Conservation (phyloP, 2,797 vertebrate species). For the Capromys pilorides region DNA sequence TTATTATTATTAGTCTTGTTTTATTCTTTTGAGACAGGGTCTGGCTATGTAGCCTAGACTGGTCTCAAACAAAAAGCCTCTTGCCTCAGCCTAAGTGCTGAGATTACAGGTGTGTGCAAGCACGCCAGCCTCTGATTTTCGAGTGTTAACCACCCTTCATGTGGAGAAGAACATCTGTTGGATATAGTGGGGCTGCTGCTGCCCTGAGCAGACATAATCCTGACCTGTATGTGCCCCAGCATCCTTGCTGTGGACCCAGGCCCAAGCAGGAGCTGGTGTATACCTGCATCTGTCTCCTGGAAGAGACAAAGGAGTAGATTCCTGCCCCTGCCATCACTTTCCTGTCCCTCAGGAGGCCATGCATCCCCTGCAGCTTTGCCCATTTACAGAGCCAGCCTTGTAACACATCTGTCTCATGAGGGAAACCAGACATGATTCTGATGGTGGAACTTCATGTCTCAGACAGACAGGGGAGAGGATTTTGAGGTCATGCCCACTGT, state of each 20-base stretch:
- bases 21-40: not conserved
- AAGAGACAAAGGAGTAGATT: not conserved
- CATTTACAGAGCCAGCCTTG: not conserved
- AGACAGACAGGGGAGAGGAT: too few species aligned
- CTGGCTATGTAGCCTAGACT: not conserved
- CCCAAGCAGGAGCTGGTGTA: not conserved
- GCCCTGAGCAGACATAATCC: not conserved
- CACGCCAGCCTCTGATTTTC: not conserved
- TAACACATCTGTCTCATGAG: not conserved
- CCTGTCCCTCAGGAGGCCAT: not conserved
- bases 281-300: not conserved
- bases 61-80: not conserved
- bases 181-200: not conserved
- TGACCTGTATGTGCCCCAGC: not conserved
- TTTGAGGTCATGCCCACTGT: fast-evolving
- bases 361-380: too few species aligned
- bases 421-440: not conserved
- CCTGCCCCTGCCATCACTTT: too few species aligned
- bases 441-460: not conserved
- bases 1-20: not conserved
- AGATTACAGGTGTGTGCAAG: not conserved
- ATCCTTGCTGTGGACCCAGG: not conserved
- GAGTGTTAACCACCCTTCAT: not conserved
- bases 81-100: not conserved
- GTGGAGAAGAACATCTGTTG: not conserved